Base-by-base conservation (phyloP, 2,113 vertebrate species). In the Symphodus melops region DNA sequence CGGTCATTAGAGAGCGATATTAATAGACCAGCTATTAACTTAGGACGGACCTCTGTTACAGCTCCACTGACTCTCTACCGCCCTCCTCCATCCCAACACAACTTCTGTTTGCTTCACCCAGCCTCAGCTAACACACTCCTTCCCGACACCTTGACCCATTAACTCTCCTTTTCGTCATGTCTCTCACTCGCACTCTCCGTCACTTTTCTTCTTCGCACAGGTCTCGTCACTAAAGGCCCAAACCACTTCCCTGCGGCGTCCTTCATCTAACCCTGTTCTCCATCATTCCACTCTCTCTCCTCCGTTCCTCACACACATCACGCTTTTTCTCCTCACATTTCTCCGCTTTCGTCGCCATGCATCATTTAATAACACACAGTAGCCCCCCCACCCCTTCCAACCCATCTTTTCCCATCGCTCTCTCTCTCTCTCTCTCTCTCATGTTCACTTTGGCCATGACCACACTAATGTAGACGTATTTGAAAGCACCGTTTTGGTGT, bases 261-360 rank as follows among this genome's bases (percentile, higher is more conserved):
- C 75, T 83, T 85, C 25, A 85, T 88, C 80, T 84, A 88, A 88
- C 88, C 84, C 87, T 74, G 82, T 84, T 87, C 86, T 89, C 86
- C 89, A 87, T 92, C 87, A 71, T 69, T 75, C 70, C 4, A 21
- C 36, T 12, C 68, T 68, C 54, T 61, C 64, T 79, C 82, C 75
- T 73, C 71, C 80, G 4, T 1, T 36, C 78, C 82, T 74, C 81
- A 72, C 78, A 72, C 77, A 19, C 79, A 75, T 82, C 80, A 54
- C 36, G 78, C 53, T 14, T 66, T 83, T 85, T 77, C 75, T 87
- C 79, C 76, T 68, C 61, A 57, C 77, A 87, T 84, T 80, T 76
- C 70, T 62, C 39, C 64, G 33, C 23, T 11, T 53, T 1, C 7
- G 33, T 58, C 55, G 12, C 58, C 79, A 81, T 57, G 23, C 82